Base-by-base conservation (phyloP, 92 coral and sea anemone genomes). In the Isaurus tuberculatus region DNA sequence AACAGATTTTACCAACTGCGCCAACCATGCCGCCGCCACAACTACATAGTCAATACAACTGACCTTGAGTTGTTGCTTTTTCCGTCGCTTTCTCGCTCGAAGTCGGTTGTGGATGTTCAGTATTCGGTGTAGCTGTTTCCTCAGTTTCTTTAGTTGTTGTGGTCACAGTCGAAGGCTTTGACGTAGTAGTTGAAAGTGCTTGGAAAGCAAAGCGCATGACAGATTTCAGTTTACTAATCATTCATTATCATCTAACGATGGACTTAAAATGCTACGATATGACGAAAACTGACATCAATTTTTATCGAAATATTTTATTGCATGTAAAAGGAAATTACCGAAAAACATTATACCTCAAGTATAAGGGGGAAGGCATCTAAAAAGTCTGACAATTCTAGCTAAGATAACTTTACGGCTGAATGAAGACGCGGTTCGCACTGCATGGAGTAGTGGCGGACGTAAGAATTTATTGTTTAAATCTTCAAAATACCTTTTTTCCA, bases 161-260 rank as follows among this genome's bases (percentile, higher is more conserved):
- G 17, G 43, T 30, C n/a, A 9, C 80, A 74, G 66, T 2, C 16
- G 80, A 29, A 22, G 65, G 80, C 19, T 74, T 22, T 23, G 65
- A 53, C 40, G 80, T 20, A 14, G 80, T 53, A 2, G 80, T 49
- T 28, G 40, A 32, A 58, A 53, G 30, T 51, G 29, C 80, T 74
- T 19, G 15, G 19, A 29, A 53, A 26, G 5, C 43, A 46, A 43
- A 10, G 2, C 0, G 22, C 8, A 29, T 72, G 17, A 13, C 9
- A 14, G 1, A 1, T 20, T 29, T 26, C 22, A 43, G 15, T 5
- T 13, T 72, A 72, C 15, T 11, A 46, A 28, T 46, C 4, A 43
- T 72, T 3, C 32, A 32, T n/a, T n/a, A 31, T 32, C 2, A 17
- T 13, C 1, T 16, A 36, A 37, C 14, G 27, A 70, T 70, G 29